Percentiles rank a stretch among this genome's conserved stretches.
phyloP scores from a whole-genome alignment of 30 jellyfish, hydroid and myxozoan genomes.

The Aurelia sp. region DNA sequence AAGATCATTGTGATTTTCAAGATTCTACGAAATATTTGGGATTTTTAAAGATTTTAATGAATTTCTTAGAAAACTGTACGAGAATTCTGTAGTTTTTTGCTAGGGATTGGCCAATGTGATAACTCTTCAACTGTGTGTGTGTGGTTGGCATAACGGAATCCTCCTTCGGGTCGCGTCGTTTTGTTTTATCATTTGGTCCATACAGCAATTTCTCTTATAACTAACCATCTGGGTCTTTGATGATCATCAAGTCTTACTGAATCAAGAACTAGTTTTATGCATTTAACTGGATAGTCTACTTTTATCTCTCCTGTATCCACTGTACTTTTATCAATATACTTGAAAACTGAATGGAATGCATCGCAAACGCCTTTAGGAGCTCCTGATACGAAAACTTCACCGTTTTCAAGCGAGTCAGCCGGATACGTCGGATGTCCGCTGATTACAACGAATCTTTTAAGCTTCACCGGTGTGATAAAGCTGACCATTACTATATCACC shows the following conservation, averaged over 20 bases:
- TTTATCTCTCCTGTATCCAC: constrained; percentile 41
- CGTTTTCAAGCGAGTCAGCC: constrained; percentile 63
- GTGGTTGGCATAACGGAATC: no score
- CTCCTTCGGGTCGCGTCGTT: background rate
- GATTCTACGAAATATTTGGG: no score
- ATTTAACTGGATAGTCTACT: constrained; percentile 61
- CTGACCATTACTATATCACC: constrained; percentile 74
- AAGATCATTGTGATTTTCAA: no score
- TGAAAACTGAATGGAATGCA: constrained; percentile 10
- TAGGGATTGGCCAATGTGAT: no score
- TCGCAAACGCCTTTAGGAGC: constrained; percentile 51
- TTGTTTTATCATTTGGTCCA: constrained; percentile 27
- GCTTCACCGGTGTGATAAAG: constrained; percentile 23
- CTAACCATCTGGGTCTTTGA: constrained; percentile 76
- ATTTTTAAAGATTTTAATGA: no score
- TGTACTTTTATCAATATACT: constrained; percentile 5
- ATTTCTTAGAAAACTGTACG: no score
- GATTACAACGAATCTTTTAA: constrained; percentile 60
- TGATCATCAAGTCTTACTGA: constrained; percentile 70
- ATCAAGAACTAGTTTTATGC: constrained; percentile 61
- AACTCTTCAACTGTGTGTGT: no score
- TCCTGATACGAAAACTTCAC: constrained; percentile 68
- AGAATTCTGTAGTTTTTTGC: no score
- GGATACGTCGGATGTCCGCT: constrained; percentile 87
- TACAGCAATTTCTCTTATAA: constrained; percentile 76